Evolutionary conservation across 2,888 invertebrate species (phyloP), one percentile per base, ranked within the genome.

Genomic region (Meghimatium bilineatum): DNA sequence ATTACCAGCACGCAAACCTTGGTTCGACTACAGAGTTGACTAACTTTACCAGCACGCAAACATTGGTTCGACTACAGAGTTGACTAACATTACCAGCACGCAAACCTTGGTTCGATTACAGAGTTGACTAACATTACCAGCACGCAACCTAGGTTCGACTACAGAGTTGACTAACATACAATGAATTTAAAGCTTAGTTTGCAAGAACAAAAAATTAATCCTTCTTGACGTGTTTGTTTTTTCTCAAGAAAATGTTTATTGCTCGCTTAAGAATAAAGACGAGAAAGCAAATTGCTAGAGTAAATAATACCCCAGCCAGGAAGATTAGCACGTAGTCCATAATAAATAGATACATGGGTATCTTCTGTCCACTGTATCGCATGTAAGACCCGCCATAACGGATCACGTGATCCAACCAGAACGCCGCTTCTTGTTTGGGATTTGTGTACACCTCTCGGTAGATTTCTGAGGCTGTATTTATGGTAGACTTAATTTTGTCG

Each of bases 331-430:
- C 23, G 23, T 71, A 71, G 71, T 71, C 71, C 71, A 71, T 38
- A 71, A 71, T 38, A 78, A 63, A 78, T 26, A 66, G 34, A 38
- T 38, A 44, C 36, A 44, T 36, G 5, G 67, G 78, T 66, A 78
- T 66, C 10, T 78, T 66, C 78, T 78, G 78, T 17, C 78, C 78
- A 38, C 63, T 66, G 66, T 78, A 78, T 0, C 78, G 36, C 78
- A 78, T 78, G 67, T 78, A 67, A n/a, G 66, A 44, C 20, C 78
- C 78, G 8, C 78, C 78, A 38, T 78, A 66, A 3, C 38, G 60
- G 29, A 78, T 67, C 44, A 78, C 78, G 32, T 78, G 78, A 66
- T 78, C 78, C 36, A 78, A 23, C 78, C 67, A 78, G 29, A 78
- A 78, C 8, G 67, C 67, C n/a, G 78, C 78, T 67, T 66, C 63